phyloP scores from a whole-genome alignment of 1,140 invertebrate species.

The Zaprionus lachaisei region DNA sequence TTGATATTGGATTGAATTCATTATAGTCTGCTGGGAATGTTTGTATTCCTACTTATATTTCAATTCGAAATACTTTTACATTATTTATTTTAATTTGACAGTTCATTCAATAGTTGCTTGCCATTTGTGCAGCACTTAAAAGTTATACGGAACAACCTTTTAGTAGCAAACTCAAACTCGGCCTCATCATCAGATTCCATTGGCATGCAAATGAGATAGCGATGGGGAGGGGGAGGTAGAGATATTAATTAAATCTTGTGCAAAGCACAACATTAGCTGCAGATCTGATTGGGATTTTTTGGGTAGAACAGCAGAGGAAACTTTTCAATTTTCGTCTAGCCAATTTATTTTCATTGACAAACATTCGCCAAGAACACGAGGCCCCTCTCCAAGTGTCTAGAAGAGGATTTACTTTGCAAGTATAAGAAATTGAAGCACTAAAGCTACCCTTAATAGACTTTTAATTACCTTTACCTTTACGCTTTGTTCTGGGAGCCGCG shows the following conservation, averaged over 20 bases:
- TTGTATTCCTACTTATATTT: no score
- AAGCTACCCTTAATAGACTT: constrained; percentile 56
- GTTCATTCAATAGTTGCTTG: background rate
- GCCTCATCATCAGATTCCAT: constrained; percentile 11
- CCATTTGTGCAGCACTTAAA: constrained; percentile 6
- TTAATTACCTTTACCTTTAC: constrained; percentile 60
- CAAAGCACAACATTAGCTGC: constrained; percentile 26
- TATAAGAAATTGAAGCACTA: background rate
- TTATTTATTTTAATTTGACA: background rate
- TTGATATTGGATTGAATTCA: no score
- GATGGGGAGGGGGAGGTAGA: background rate
- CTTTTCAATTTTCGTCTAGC: constrained; percentile 39
- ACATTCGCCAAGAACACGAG: constrained; percentile 32
- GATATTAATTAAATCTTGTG: constrained; percentile 48
- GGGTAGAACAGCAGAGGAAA: background rate
- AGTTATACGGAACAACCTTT: constrained; percentile 18
- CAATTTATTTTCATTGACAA: constrained; percentile 52
- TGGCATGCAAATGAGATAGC: constrained; percentile 33
- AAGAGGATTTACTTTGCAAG: constrained; percentile 8
- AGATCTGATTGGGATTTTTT: constrained; percentile 29
- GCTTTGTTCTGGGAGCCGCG: constrained; percentile 39
- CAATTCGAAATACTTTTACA: no score
- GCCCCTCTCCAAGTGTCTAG: background rate
- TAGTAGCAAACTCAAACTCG: background rate
- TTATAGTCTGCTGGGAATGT: no score